phyloP scores from a whole-genome alignment of 2,797 vertebrate genomes.

The Kryptopterus vitreolus region DNA sequence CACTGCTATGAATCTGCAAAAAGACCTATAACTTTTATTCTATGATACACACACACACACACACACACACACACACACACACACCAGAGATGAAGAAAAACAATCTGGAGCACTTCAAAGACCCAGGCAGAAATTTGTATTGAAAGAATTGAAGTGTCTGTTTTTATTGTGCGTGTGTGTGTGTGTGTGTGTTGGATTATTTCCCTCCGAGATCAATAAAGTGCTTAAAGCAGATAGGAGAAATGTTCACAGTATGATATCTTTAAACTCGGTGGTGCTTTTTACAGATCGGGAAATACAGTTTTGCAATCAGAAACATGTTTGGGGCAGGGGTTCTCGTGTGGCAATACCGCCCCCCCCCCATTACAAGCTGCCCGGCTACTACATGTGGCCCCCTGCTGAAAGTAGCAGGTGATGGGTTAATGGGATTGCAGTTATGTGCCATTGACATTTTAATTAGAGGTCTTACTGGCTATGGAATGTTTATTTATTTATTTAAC shows the following conservation, averaged over 20 bases:
- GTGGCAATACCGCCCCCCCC: background rate
- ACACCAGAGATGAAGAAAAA: slow-evolving; percentile 18
- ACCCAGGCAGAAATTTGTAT: background rate
- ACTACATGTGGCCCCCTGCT: background rate
- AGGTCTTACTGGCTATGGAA: background rate
- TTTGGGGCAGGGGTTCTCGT: background rate
- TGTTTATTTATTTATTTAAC: background rate
- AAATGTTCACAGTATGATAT: background rate
- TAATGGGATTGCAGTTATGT: background rate
- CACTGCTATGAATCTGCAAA: slow-evolving; percentile 55
- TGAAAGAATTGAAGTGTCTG: background rate
- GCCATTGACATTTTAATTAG: slow-evolving; percentile 4
- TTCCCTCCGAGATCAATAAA: background rate
- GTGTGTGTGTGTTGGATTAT: background rate
- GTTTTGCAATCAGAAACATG: background rate
- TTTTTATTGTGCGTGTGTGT: background rate
- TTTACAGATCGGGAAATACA: background rate
- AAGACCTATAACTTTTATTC: slow-evolving; percentile 35
- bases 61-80: slow-evolving; percentile 46
- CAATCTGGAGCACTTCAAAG: background rate
- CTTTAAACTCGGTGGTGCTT: background rate
- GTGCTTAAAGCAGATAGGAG: too few species aligned
- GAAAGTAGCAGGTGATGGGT: background rate
- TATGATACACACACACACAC: slow-evolving; percentile 37
- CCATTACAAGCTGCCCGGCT: background rate